These are phyloP conservation scores for Macquaria australasica DNA, from an alignment of 2,113 vertebrate genomes.

Conservation along the genomic window DNA sequence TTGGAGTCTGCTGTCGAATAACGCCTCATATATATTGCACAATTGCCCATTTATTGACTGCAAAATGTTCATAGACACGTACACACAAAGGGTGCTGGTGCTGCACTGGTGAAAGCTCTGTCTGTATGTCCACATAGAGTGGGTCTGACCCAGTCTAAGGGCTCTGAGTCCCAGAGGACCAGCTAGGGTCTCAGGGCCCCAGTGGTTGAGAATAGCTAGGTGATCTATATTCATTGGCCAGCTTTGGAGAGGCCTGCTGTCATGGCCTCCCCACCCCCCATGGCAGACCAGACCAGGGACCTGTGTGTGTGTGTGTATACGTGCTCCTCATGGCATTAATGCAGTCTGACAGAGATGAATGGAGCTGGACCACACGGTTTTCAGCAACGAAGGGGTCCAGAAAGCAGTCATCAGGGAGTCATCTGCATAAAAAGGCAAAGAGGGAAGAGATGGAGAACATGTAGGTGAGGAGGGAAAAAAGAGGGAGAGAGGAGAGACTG, in stretches of 20 bases:
- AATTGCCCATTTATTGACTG: constrained; percentile 16
- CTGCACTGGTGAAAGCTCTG: constrained; percentile 36
- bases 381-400: constrained; percentile 63
- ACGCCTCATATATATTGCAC: constrained; percentile 5
- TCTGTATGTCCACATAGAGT: constrained; percentile 61
- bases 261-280: constrained; percentile 74
- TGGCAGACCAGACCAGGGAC: constrained; percentile 67
- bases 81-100: constrained; percentile 33
- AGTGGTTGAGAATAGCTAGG: constrained; percentile 74
- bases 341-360: constrained; percentile 84
- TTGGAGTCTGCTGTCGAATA: constrained; percentile 7
- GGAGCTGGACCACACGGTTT: constrained; percentile 73
- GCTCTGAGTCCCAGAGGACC: constrained; percentile 70
- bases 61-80: constrained; percentile 19
- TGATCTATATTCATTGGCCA: constrained; percentile 84
- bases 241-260: constrained; percentile 77
- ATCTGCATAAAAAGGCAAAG: constrained; percentile 76
- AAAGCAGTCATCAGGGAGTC: constrained; percentile 46
- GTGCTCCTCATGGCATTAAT: constrained; percentile 78
- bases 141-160: constrained; percentile 62
- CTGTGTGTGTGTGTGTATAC: constrained; percentile 35
- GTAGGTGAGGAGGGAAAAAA: constrained; percentile 40
- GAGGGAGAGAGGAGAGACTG: constrained; percentile 14
- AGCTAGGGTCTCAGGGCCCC: constrained; percentile 63
- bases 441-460: constrained; percentile 35